Conservation (phyloP, 2,113 vertebrate species). For the Ornithorhynchus anatinus region DNA sequence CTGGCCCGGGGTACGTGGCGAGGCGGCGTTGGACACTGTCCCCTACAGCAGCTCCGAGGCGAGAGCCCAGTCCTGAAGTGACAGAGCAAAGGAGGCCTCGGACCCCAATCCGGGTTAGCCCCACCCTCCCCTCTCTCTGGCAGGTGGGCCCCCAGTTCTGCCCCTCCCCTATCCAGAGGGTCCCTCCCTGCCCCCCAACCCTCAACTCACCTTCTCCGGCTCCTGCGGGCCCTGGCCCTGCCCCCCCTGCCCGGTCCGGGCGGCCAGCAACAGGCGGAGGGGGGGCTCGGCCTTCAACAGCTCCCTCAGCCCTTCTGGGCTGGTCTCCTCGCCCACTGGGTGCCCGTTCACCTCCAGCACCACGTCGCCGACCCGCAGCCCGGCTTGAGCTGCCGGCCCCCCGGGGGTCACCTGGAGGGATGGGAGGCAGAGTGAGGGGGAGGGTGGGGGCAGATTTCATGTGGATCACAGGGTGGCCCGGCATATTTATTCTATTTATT, state of each 20-base stretch:
- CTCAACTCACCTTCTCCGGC: conserved; percentile 25
- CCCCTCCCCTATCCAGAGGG: neutral
- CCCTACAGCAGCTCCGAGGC: conserved; percentile 6
- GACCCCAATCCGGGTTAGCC: neutral
- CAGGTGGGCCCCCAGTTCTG: neutral
- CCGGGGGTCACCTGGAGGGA: conserved; percentile 72
- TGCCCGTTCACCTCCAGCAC: conserved; percentile 78
- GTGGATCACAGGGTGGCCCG: no score
- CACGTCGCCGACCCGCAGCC: conserved; percentile 70
- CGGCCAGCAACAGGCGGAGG: conserved; percentile 20
- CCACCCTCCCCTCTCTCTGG: neutral
- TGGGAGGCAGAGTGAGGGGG: no score
- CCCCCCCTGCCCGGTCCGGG: neutral
- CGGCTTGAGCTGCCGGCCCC: conserved; percentile 69
- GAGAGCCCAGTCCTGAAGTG: conserved; percentile 7
- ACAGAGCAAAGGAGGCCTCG: neutral
- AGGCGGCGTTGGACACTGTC: neutral
- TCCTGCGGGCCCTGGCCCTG: neutral
- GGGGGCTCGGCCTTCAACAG: conserved; percentile 62
- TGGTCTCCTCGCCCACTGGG: conserved; percentile 64
- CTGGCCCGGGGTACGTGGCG: neutral
- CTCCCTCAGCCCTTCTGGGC: conserved; percentile 66
- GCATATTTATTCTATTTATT: no score
- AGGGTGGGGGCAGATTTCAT: no score
- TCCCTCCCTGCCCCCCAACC: neutral